Conservation (phyloP, 1,140 invertebrate species). For the Drosophila punjabiensis region DNA sequence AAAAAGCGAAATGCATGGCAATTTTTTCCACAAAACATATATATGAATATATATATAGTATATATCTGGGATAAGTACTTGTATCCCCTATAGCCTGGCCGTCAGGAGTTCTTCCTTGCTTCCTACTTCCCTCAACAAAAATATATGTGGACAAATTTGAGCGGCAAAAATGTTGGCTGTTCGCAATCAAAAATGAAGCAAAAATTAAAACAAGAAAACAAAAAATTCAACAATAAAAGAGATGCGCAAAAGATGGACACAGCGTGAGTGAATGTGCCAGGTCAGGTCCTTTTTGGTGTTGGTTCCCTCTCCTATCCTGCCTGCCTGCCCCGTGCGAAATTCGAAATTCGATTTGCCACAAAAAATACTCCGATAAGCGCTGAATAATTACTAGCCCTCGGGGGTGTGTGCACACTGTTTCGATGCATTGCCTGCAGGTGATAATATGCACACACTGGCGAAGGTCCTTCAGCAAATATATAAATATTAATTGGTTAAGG, state of each 20-base stretch:
- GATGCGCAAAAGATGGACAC: not conserved
- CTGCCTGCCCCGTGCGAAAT: slow-evolving; percentile 17
- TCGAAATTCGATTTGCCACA: slow-evolving; percentile 4
- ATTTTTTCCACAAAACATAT: slow-evolving; percentile 5
- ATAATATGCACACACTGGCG: slow-evolving; percentile 7
- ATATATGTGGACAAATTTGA: slow-evolving; percentile 42
- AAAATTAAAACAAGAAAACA: not conserved
- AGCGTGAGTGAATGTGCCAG: slow-evolving; percentile 1
- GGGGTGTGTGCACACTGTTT: slow-evolving; percentile 20
- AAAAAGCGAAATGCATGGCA: slow-evolving; percentile 25
- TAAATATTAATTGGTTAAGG: not conserved
- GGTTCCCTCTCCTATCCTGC: not conserved
- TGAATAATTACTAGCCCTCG: slow-evolving; percentile 18
- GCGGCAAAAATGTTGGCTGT: slow-evolving; percentile 25
- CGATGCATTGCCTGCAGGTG: not conserved
- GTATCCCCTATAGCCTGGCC: not conserved
- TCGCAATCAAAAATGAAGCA: slow-evolving; percentile 46
- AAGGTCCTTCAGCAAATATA: not conserved
- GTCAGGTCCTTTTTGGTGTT: slow-evolving; percentile 8
- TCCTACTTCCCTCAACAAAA: not conserved
- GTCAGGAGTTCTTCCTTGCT: not conserved
- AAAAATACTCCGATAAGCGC: not conserved
- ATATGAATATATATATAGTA: not conserved
- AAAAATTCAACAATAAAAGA: not conserved
- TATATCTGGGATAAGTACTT: slow-evolving; percentile 24